Conservation (phyloP, 2,797 vertebrate genomes). For the Prunella strophiata region DNA sequence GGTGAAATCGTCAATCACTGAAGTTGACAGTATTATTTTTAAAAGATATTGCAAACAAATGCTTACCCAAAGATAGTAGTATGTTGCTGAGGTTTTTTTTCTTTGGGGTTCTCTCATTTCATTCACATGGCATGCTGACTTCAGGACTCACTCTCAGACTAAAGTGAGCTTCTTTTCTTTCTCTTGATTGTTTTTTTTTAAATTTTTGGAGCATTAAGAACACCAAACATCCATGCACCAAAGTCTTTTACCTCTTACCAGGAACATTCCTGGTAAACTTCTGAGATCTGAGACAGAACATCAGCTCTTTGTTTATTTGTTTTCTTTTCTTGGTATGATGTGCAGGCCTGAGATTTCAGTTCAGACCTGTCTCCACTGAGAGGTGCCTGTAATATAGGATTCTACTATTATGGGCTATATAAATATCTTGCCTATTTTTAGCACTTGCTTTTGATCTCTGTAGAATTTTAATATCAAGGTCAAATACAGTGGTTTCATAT, state of each 20-base stretch:
- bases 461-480: constrained; percentile 54
- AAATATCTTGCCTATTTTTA: constrained; percentile 49
- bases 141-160: not conserved
- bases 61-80: constrained; percentile 64
- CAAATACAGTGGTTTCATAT: constrained; percentile 24
- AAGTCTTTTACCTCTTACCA: not conserved
- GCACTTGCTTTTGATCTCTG: constrained; percentile 50
- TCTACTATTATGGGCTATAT: not conserved
- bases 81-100: constrained; percentile 19
- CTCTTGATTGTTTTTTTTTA: not conserved
- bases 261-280: not conserved
- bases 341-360: not conserved
- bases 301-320: constrained; percentile 6
- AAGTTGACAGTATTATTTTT: constrained; percentile 62
- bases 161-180: not conserved
- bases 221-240: not conserved
- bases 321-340: not conserved
- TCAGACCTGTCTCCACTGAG: constrained; percentile 14
- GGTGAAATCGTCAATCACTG: constrained; percentile 66
- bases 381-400: not conserved
- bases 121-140: not conserved
- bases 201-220: not conserved
- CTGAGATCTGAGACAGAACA: not conserved
- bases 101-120: not conserved
- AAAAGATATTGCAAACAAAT: constrained; percentile 76